Percentiles rank a stretch among this genome's conserved stretches.
These are phyloP conservation scores for Hypselothyrea guttata DNA, from an alignment of 2,888 invertebrate species.

Conservation along the genomic window DNA sequence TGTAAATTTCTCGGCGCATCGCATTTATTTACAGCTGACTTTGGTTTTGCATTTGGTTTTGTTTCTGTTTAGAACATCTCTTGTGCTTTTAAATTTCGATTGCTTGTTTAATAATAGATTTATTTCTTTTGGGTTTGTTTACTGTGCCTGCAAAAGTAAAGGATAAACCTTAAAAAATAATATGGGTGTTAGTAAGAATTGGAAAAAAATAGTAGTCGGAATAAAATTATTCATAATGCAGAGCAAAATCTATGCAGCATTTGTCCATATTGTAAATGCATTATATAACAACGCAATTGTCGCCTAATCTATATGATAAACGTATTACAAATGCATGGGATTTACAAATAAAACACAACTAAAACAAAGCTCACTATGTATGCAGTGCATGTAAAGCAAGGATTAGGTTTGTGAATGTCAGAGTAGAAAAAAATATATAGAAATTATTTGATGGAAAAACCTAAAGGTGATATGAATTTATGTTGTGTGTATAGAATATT, in stretches of 20 bases:
- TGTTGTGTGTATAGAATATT: too few species aligned
- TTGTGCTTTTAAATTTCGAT: constrained; percentile 62
- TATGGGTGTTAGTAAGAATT: constrained; percentile 83
- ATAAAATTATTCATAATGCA: constrained; percentile 75
- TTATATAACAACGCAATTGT: neutral
- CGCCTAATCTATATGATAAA: constrained; percentile 6
- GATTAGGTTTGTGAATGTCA: too few species aligned
- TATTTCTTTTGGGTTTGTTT: constrained; percentile 66
- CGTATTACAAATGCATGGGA: constrained; percentile 7
- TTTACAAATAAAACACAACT: constrained; percentile 9
- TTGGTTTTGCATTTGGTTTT: constrained; percentile 51
- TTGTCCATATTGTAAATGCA: neutral
- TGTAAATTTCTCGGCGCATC: constrained; percentile 63
- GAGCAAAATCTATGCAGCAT: constrained; percentile 14
- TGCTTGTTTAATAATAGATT: constrained; percentile 31
- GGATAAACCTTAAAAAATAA: constrained; percentile 83
- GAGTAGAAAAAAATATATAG: too few species aligned
- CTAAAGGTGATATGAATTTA: too few species aligned
- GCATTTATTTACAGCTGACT: constrained; percentile 75
- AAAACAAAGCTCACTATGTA: constrained; percentile 2
- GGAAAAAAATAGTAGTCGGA: constrained; percentile 81
- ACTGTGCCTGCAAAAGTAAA: constrained; percentile 83
- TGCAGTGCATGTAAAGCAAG: neutral
- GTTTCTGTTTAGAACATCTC: constrained; percentile 65
- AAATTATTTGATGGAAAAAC: too few species aligned